Base-by-base conservation (phyloP, 1,140 invertebrate species). In the Cataglyphis hispanica region DNA sequence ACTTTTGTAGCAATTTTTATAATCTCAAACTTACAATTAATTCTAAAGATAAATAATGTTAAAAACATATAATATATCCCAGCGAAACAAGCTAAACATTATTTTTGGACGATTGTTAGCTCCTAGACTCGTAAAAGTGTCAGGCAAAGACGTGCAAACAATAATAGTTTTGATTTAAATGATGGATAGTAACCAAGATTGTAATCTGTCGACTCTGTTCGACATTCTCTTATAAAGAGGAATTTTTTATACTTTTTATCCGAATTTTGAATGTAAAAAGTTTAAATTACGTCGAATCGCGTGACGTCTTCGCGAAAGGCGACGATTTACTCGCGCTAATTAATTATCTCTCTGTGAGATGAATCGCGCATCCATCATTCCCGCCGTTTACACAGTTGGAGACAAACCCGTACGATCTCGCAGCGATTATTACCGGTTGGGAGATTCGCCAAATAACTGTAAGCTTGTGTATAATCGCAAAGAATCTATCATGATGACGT, bases 341-440 rank as follows among this genome's bases (percentile, higher is more conserved):
- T 56, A 70, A 81, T 70, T 72, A 60, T 70, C 34, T 56, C 22
- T 37, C 4, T 8, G 46, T 6, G 11, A 58, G 50, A 70, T 81
- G 1, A 81, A 70, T 37, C 11, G 46, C 31, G 31, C 64, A 56
- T 81, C 31, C 25, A 56, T 72, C 46, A 81, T 11, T 58, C 66
- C 37, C 19, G 31, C 46, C 53, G 46, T 56, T 72, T 60, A 81
- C 50, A 72, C 69, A 70, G 34, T 81, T 72, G 50, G 13, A 22
- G 25, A 8, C 27, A 13, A 31, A 56, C 34, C 11, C 60, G 6
- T 13, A 19, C 34, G 10, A 76, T 25, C 22, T 27, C 16, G 19
- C 61, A 27, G 19, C 31, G 63, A 77, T 77, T 77, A 64, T 63
- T 61, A 43, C 5, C n/a, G 5, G 31, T 11, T 22, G 5, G 75